Conservation (phyloP, 2,113 vertebrate species). For the Alouatta palliata region DNA sequence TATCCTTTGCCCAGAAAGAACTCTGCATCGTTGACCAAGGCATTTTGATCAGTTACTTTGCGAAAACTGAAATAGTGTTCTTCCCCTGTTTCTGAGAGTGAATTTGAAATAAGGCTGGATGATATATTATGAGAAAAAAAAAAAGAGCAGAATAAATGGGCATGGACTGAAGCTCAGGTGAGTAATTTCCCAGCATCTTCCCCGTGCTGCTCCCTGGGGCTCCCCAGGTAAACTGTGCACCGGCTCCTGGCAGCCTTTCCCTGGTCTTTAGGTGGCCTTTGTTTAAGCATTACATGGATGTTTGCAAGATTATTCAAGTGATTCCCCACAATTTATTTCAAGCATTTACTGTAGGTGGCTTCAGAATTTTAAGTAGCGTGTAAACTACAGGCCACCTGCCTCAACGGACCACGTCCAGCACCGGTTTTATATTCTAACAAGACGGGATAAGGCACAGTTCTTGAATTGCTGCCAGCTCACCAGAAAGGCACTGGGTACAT, state of each 20-base stretch:
- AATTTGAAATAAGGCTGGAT: background rate
- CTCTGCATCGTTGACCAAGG: fast-evolving
- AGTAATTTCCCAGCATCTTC: fast-evolving
- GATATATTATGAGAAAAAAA: background rate
- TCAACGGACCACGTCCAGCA: background rate
- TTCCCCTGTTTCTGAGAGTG: background rate
- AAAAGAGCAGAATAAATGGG: background rate
- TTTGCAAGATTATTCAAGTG: conserved; percentile 40
- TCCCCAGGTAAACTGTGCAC: background rate
- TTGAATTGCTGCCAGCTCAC: background rate
- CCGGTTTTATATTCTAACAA: background rate
- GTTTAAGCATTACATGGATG: conserved; percentile 23
- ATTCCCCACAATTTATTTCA: conserved; percentile 31
- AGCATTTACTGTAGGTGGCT: conserved; percentile 20
- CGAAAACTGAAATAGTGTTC: background rate
- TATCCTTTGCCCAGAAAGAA: background rate
- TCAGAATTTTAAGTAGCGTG: conserved; percentile 44
- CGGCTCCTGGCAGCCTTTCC: background rate
- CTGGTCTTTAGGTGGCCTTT: background rate
- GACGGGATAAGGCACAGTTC: background rate
- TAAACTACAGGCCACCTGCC: conserved; percentile 24
- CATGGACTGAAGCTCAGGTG: background rate
- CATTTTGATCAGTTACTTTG: background rate
- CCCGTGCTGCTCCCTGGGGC: background rate
- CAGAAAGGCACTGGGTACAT: background rate